Evolutionary conservation across 92 coral and sea anemone genomes (phyloP).

Genomic region (Siderastrea siderea): DNA sequence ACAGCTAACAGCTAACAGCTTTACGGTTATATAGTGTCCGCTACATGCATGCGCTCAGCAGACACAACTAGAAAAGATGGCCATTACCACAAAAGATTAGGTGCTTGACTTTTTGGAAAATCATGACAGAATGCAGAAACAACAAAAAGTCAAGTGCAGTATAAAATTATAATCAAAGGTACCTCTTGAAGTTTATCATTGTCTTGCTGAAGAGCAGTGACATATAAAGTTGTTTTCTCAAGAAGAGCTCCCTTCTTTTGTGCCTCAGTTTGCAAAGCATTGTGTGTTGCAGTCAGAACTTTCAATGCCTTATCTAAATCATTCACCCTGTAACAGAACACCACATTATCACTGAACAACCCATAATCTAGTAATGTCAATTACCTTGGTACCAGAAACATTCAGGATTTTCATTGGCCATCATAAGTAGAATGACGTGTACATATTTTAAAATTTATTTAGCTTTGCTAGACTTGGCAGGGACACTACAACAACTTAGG

Average conservation of each 20-base stretch:
- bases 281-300: slow-evolving; percentile 64
- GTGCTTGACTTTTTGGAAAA: no score
- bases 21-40: no score
- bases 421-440: no score
- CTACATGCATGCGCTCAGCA: no score
- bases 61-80: no score
- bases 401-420: no score
- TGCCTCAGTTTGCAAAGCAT: slow-evolving; percentile 65
- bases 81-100: no score
- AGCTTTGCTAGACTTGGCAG: no score
- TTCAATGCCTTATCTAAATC: slow-evolving; percentile 74
- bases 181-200: slow-evolving; percentile 74
- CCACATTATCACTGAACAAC: background rate
- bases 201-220: slow-evolving; percentile 62
- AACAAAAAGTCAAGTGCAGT: background rate
- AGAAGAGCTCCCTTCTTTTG: slow-evolving; percentile 66
- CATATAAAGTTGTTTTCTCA: slow-evolving; percentile 53
- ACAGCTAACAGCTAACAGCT: no score
- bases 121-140: background rate
- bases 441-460: no score
- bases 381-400: no score
- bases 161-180: background rate
- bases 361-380: background rate
- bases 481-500: no score
- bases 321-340: slow-evolving; percentile 58